Base-by-base conservation (phyloP, 2,113 vertebrate genomes). In the Scatophagus argus region DNA sequence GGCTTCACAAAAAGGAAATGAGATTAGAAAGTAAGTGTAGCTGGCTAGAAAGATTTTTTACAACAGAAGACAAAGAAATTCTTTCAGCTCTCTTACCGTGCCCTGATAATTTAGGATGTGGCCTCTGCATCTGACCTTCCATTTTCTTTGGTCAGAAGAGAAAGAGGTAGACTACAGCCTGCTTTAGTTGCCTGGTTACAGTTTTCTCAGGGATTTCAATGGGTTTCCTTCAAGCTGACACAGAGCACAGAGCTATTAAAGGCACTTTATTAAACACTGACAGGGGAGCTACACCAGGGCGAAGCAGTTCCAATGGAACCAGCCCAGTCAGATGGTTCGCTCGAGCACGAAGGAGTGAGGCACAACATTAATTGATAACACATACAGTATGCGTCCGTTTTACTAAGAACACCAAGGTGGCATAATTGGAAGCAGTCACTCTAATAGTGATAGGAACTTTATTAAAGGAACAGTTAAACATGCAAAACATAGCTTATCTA, bases 151-250 rank as follows among this genome's bases (percentile, higher is more conserved):
- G 84, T 74, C 43, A 67, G 52, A 70, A 79, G 66, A 65, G n/a
- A 31, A 69, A 68, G 27, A 49, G 34, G 21, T 41, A 23, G 80
- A 69, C 68, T 60, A 23, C 65, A 16, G 78, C 51, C 61, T 13
- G 44, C 74, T 58, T 74, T 56, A 59, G 89, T 91, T 91, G 89
- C 89, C 83, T 89, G 79, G 89, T 81, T 91, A 89, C 89, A 78
- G 75, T 58, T 73, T 86, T 62, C 87, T 81, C 34, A 0, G 66
- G 68, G 83, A 79, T 80, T 84, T 88, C 66, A 29, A 2, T 82
- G 79, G 70, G 56, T 76, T 82, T 81, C 51, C 85, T 85, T 81
- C 59, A 59, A 71, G 72, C 58, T 71, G 84, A 74, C 65, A 82
- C 43, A 55, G 61, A 62, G 67, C 67, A 67, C 59, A 31, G 4